Base-by-base conservation (phyloP, 2,888 invertebrate genomes). In the Reticulitermes lucifugus region DNA sequence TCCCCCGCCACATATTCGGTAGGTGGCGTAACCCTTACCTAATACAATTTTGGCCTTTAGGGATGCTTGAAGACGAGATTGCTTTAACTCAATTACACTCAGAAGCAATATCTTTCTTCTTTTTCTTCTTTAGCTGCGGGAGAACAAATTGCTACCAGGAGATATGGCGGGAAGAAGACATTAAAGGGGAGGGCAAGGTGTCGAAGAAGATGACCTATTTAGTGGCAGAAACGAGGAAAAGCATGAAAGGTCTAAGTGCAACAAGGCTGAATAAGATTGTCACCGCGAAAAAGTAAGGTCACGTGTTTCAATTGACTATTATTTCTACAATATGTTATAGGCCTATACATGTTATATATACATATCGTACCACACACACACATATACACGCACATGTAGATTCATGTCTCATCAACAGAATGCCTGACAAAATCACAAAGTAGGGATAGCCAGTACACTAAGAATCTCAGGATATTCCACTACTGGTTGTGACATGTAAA, bases 31-130 rank as follows among this genome's bases (percentile, higher is more conserved):
- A 77, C 29, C 77, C 46, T 77, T 46, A 77, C 25, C 46, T 46
- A 43, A 77, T 77, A 46, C 43, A 77, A 77, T 77, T 77, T 77
- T 46, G 43, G n/a, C 22, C 6, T n/a, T 65, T 65, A 65, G 65
- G 9, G 25, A 55, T 5, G 18, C 0, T 18, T 55, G 55, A 7
- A 25, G 46, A 77, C 22, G 21, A 65, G 43, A 81, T 81, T 59
- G 12, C 70, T 81, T 81, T 81, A 81, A 81, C 81, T 81, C 81
- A 81, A n/a, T 81, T 81, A 41, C 70, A 81, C 43, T 81, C 77
- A 6, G n/a, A 5, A 43, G 46, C 77, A 25, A 46, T 77, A 41
- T 46, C 22, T 46, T n/a, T 77, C 46, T 77, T 43, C 51, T 60
- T 60, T 7, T 77, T 77, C 77, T 6, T 46, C 43, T 51, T 77